Evolutionary conservation across 2,113 vertebrate genomes (phyloP).

Genomic region (Austrofundulus limnaeus): DNA sequence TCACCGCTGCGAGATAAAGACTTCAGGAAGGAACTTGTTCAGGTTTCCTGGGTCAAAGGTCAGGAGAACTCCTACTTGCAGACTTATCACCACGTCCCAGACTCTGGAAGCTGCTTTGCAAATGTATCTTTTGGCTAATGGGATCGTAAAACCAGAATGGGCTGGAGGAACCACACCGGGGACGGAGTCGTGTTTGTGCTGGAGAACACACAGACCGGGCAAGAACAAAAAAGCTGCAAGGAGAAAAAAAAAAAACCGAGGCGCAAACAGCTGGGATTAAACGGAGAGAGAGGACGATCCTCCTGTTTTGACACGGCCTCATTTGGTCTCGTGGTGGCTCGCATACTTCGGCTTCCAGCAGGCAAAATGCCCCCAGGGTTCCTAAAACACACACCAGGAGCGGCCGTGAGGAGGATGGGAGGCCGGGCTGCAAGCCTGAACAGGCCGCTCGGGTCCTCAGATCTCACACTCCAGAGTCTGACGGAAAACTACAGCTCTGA

Average conservation of each 20-base stretch:
- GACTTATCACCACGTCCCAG: conserved; percentile 6
- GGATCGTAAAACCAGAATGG: conserved; percentile 22
- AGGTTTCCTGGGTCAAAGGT: conserved; percentile 47
- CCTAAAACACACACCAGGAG: conserved; percentile 64
- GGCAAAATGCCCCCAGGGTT: conserved; percentile 66
- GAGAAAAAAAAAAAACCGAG: conserved; percentile 49
- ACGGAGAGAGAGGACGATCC: conserved; percentile 59
- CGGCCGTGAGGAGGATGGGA: conserved; percentile 31
- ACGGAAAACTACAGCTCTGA: neutral
- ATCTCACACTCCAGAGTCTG: neutral
- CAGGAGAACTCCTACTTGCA: conserved; percentile 7
- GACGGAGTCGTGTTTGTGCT: conserved; percentile 44
- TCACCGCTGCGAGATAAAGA: conserved; percentile 31
- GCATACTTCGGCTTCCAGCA: conserved; percentile 65
- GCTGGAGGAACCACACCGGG: conserved; percentile 21
- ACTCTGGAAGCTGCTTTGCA: conserved; percentile 11
- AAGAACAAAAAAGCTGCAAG: conserved; percentile 14
- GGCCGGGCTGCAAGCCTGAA: conserved; percentile 58
- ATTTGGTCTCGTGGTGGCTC: conserved; percentile 70
- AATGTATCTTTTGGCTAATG: conserved; percentile 8
- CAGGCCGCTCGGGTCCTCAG: conserved; percentile 47
- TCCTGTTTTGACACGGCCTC: conserved; percentile 61
- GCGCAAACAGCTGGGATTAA: conserved; percentile 59
- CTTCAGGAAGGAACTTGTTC: conserved; percentile 38
- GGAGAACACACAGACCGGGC: conserved; percentile 23